A percentile compares a stretch with the other conserved stretches of the same genome.
These are phyloP conservation scores for Limnephilus lunatus DNA, from an alignment of 2,888 invertebrate species.

Conservation along the genomic window DNA sequence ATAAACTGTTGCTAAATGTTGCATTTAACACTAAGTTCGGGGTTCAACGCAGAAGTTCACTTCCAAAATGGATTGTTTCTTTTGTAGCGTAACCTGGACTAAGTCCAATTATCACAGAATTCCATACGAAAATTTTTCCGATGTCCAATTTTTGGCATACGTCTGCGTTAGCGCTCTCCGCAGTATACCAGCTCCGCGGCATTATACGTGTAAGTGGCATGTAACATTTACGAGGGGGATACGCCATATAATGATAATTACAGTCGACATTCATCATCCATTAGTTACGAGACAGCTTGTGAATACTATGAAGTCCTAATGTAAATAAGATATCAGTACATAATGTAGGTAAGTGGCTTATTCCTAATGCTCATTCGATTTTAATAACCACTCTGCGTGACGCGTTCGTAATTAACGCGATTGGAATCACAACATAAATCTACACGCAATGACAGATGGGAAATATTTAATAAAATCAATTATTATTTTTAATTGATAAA, in stretches of 20 bases:
- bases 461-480: neutral
- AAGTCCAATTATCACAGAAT: too few species aligned
- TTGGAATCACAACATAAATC: neutral
- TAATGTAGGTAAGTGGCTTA: neutral
- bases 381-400: neutral
- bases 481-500: too few species aligned
- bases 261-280: conserved; percentile 40
- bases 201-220: conserved; percentile 24
- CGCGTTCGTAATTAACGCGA: neutral
- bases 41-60: too few species aligned
- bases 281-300: conserved; percentile 28
- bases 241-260: conserved; percentile 33
- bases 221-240: conserved; percentile 28
- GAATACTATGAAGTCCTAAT: neutral
- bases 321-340: neutral
- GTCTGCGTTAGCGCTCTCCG: neutral
- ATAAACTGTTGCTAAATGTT: too few species aligned
- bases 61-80: too few species aligned
- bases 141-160: neutral
- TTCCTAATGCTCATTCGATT: neutral
- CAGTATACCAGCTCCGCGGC: neutral
- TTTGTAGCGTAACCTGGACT: too few species aligned
- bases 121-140: neutral
- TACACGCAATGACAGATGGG: neutral
- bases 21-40: too few species aligned